Base-by-base conservation (phyloP, 30 jellyfish, hydroid and myxozoan species). In the Aurelia sp. region DNA sequence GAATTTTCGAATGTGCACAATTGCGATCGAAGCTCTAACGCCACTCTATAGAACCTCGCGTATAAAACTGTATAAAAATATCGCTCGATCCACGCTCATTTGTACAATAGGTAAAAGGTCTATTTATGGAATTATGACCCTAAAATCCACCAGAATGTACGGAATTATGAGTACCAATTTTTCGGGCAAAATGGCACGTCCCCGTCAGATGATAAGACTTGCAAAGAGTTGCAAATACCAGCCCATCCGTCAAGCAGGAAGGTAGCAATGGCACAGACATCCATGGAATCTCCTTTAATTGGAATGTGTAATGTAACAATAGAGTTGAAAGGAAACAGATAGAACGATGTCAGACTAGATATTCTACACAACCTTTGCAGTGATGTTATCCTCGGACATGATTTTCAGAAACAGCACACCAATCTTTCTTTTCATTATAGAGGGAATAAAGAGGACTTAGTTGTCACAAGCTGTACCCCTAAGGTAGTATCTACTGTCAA, bases 341-440 rank as follows among this genome's bases (percentile, higher is more conserved):
- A n/a, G n/a, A n/a, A n/a, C n/a, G n/a, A n/a, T n/a, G n/a, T n/a
- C n/a, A n/a, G n/a, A n/a, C n/a, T n/a, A n/a, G n/a, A n/a, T n/a
- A n/a, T n/a, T n/a, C n/a, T n/a, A n/a, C n/a, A n/a, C n/a, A n/a
- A 63, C 53, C 84, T 80, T 80, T 80, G 90, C 57, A 80, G 90
- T 80, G 90, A 80, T 80, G 64, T 80, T n/a, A 80, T 80, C 27
- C 90, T 60, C 8, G 90, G 90, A 57, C 52, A 80, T 80, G 72
- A 80, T 58, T 80, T 78, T 47, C 90, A 80, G 76, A 80, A 41
- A 16, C 90, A 80, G 69, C 71, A 64, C 86, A 35, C 37, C 66
- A 80, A 80, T 66, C 83, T 80, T 51, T 44, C 58, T 80, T 80
- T 80, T 66, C 86, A 22, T 18, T 80, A 31, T 66, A 86, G 72